A percentile compares a stretch with the other conserved stretches of the same genome.
These are phyloP conservation scores for Tridacna crocea DNA, from an alignment of 2,888 invertebrate genomes.

Conservation along the genomic window DNA sequence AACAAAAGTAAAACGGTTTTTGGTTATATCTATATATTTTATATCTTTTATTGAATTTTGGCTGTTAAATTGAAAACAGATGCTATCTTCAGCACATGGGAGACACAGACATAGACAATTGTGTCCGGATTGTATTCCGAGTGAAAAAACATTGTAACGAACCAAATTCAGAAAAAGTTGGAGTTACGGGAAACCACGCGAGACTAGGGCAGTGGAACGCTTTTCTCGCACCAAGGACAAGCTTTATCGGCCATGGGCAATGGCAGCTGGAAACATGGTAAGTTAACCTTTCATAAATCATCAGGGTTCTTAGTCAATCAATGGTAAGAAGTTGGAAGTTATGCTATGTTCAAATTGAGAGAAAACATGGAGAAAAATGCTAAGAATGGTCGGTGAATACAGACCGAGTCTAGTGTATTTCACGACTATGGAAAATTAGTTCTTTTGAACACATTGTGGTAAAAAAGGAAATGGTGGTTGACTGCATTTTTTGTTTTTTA, in stretches of 20 bases:
- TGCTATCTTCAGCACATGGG: constrained; percentile 25
- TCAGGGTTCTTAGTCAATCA: neutral
- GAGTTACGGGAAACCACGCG: constrained; percentile 12
- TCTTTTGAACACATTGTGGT: no score
- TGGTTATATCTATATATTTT: no score
- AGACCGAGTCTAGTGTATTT: no score
- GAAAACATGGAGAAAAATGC: no score
- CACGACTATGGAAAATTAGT: no score
- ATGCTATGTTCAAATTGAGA: no score
- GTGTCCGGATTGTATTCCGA: constrained; percentile 1
- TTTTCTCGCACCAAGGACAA: constrained; percentile 2
- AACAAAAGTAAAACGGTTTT: no score
- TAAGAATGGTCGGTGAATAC: no score
- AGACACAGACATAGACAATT: neutral
- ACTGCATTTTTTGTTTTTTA: no score
- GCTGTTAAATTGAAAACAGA: constrained; percentile 35
- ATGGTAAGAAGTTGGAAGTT: no score
- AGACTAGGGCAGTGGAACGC: constrained; percentile 17
- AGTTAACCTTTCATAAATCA: neutral
- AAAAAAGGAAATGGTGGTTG: no score
- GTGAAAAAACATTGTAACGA: constrained; percentile 11
- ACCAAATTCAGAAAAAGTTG: constrained; percentile 5
- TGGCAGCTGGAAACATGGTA: constrained; percentile 20
- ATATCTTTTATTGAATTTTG: no score
- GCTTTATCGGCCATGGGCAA: constrained; percentile 4